Base-by-base conservation (phyloP, 92 coral and sea anemone genomes). In the Nematostella vectensis region DNA sequence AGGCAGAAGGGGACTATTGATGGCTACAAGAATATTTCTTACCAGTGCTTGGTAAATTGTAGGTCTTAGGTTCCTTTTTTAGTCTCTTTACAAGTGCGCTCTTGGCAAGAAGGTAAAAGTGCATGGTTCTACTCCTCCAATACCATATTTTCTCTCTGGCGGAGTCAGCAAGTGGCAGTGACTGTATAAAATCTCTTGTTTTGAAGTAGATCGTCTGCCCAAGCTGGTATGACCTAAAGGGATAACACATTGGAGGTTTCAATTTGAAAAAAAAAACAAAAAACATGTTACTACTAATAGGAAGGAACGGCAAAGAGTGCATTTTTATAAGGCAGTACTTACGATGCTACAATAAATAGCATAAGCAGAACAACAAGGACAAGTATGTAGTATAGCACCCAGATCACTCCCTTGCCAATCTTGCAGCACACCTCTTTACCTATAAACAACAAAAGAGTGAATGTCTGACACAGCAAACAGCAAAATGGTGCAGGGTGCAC, bases 41-140 rank as follows among this genome's bases (percentile, higher is more conserved):
- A 72, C 79, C 83, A 11, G 75, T 28, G 29, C 53, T 50, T 6
- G 83, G 78, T 27, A 77, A 69, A 50, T 77, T 68, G 48, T 70
- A 77, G 10, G 78, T 70, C 64, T 70, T 55, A 3, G 78, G 65
- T 20, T 49, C 54, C 22, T 60, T 31, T n/a, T 27, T 54, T 3
- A 36, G 8, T 36, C 15, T 36, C 42, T 36, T 15, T 36, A 15
- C 15, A 8, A 8, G 15, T 36, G 8, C 15, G 8, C 42, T 36
- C 42, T 36, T 36, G 8, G 42, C 42, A 8, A 15, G 9, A 8
- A 8, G 42, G 15, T 8, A 36, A 8, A 8, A 36, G 15, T 15
- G 9, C 8, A 36, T 8, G 8, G 15, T 36, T 15, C 15, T 36
- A 15, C 42, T 8, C 42, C 15, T 36, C 42, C 42, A 36, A 8